Evolutionary conservation across 1,140 invertebrate species (phyloP), one percentile per base, ranked within the genome.

Genomic region (Danaus plexippus): DNA sequence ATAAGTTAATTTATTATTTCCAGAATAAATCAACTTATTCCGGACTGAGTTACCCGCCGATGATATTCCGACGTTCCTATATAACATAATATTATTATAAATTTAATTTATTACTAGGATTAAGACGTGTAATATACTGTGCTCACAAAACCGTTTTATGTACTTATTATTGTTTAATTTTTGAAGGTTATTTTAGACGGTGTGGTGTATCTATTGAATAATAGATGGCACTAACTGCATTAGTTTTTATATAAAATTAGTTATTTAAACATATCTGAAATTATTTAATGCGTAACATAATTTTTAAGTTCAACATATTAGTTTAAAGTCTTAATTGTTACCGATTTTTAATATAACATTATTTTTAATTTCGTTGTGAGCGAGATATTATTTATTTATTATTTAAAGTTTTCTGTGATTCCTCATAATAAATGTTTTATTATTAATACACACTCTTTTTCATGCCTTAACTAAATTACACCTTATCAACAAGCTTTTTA

Each of bases 391-490:
- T 40, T 50, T 15, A 50, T 50, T 11, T 50, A 50, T 50, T 50
- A 32, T 32, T 54, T 11, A 42, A 56, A 43, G 57, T 59, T 43
- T 22, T 51, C 53, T 63, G 57, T 63, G 56, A 63, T 63, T 63
- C 42, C 42, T 49, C 50, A 52, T 51, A 63, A 63, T 63, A 59
- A 57, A 63, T 54, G 61, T 63, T 55, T 63, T 63, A 55, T 42
- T 32, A 32, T 32, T 32, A 32, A 32, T 6, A 32, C 1, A 32
- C 22, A 32, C 0, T 32, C 4, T 32, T 32, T 32, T 32, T 32
- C 0, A 32, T 4, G 7, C 22, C 22, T 32, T 6, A 7, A 2
- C 22, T 7, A 32, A 32, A 32, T 32, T 4, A 6, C 22, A 32
- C 22, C 5, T 32, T 32, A 0, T 32, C 4, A 32, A 32, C 22